Base-by-base conservation (phyloP, 1,140 invertebrate species). In the Antheraea pernyi region DNA sequence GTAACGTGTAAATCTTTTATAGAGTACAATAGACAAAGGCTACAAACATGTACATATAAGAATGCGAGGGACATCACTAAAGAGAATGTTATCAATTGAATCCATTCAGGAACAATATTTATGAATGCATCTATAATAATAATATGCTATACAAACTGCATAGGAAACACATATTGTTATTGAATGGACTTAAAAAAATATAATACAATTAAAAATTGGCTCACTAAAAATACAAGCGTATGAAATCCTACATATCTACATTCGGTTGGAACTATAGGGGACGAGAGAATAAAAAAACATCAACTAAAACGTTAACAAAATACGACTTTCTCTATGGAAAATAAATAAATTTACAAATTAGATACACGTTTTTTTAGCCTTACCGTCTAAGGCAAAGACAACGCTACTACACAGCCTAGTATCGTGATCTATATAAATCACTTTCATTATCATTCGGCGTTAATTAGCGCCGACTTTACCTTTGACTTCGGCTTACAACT, bases 281-380 rank as follows among this genome's bases (percentile, higher is more conserved):
- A 84, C 77, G 85, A 88, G 86, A 84, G 81, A 86, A 85, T 89
- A 64, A 75, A 73, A 76, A 88, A 88, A 89, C 84, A 91, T 91
- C 87, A 91, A 92, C 88, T 91, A 92, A 89, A 92, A 91, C 90
- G 88, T 92, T 92, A 92, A 91, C 87, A 91, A 91, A 91, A 92
- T 92, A 92, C 90, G 74, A 86, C 83, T 87, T 92, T 90, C 88
- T 92, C 90, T 91, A 91, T 92, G 84, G 87, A 89, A 90, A 91
- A 89, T 91, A 91, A 92, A 91, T 91, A 92, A 83, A 92, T 92
- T 92, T 92, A 92, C 90, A 92, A 87, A 89, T 90, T 90, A 92
- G 81, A 90, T 91, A 91, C 88, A 90, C 85, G 85, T 88, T 87
- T 30, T 60, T 60, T 61, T 61, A 61, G 60, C 60, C 19, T 30